A percentile compares a stretch with the other conserved stretches of the same genome.
Evolutionary conservation across 2,113 vertebrate species (phyloP).

Genomic region (Rutilus rutilus): DNA sequence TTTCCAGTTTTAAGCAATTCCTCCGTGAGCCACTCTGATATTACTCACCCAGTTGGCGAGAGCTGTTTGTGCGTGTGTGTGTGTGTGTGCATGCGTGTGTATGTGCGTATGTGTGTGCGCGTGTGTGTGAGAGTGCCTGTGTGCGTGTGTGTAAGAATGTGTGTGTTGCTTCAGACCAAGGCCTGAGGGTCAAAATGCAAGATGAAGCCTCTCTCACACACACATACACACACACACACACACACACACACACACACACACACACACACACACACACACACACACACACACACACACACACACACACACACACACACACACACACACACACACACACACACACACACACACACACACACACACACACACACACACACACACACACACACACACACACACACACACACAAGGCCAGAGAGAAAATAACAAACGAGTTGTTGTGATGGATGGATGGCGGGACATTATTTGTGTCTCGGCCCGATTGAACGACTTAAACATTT

Average conservation of each 20-base stretch:
- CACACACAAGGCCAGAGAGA: not conserved
- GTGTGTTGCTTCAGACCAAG: slow-evolving; percentile 28
- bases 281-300: not conserved
- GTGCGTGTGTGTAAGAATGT: not conserved
- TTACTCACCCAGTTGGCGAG: not conserved
- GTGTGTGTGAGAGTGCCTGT: not conserved
- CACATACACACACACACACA: too few species aligned
- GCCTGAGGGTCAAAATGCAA: slow-evolving; percentile 31
- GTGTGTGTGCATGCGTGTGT: not conserved
- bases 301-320: not conserved
- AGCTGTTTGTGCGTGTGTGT: not conserved
- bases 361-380: too few species aligned
- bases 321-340: not conserved
- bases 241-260: not conserved
- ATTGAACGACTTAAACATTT: slow-evolving; percentile 68
- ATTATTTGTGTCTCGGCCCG: slow-evolving; percentile 53
- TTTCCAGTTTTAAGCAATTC: slow-evolving; percentile 20
- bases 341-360: not conserved
- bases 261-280: too few species aligned
- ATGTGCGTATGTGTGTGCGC: not conserved
- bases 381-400: not conserved
- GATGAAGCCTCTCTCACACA: slow-evolving; percentile 41
- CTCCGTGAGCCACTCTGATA: not conserved
- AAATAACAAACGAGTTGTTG: not conserved
- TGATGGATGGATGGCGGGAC: slow-evolving; percentile 16